Conservation (phyloP, 2,888 invertebrate species). For the Epistrophe eligans region DNA sequence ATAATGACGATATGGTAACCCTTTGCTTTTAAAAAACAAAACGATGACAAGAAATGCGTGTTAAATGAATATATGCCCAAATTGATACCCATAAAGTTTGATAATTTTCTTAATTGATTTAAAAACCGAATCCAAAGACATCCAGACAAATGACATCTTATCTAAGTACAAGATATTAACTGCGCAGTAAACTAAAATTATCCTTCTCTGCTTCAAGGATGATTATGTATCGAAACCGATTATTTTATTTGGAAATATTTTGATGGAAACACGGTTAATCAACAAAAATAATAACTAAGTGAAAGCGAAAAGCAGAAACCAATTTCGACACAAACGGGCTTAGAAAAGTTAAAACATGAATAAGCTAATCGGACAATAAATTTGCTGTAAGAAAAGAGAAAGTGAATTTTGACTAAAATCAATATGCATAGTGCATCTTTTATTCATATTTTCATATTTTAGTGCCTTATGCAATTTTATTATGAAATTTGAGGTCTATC, state of each 20-base stretch:
- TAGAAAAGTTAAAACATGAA: conserved; percentile 44
- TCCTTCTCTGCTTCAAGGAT: neutral
- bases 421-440: conserved; percentile 61
- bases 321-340: conserved; percentile 18
- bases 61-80: neutral
- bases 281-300: conserved; percentile 2
- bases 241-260: neutral
- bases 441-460: conserved; percentile 9
- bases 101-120: neutral
- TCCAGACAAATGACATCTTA: neutral
- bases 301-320: conserved; percentile 7
- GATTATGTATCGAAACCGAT: neutral
- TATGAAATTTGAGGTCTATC: neutral
- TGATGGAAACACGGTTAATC: neutral
- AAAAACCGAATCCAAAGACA: neutral
- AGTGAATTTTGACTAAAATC: conserved; percentile 61
- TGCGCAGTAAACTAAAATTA: neutral
- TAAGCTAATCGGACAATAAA: conserved; percentile 60
- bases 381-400: conserved; percentile 63
- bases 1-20: neutral
- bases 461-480: neutral
- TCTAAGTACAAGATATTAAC: neutral
- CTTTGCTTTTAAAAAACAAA: neutral
- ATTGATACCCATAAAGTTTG: neutral
- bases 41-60: neutral